A percentile compares a stretch with the other conserved stretches of the same genome.
phyloP scores from a whole-genome alignment of 1,140 invertebrate genomes.

The Prorops nasuta region DNA sequence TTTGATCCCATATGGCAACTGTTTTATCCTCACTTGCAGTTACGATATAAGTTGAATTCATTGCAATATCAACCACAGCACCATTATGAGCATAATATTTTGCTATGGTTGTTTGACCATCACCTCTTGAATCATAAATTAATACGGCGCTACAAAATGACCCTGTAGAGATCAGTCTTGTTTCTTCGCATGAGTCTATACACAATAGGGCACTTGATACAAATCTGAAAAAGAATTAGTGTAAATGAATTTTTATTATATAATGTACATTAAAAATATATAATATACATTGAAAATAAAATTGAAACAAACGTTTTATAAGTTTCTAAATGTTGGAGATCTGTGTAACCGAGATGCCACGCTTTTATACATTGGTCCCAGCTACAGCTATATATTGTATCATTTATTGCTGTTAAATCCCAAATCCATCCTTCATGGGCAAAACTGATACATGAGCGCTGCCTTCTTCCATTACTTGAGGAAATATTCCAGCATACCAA shows the following conservation, averaged over 20 bases:
- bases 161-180: slow-evolving; percentile 38
- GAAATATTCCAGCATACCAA: slow-evolving; percentile 37
- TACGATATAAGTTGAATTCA: slow-evolving; percentile 43
- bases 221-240: slow-evolving; percentile 22
- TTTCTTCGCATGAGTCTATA: slow-evolving; percentile 35
- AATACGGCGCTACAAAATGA: slow-evolving; percentile 37
- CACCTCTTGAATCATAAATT: slow-evolving; percentile 40
- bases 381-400: slow-evolving; percentile 48
- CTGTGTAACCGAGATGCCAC: slow-evolving; percentile 34
- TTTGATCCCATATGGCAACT: slow-evolving; percentile 45
- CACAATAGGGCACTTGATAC: slow-evolving; percentile 36
- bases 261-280: neutral
- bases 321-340: slow-evolving; percentile 29
- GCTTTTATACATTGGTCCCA: slow-evolving; percentile 46
- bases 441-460: slow-evolving; percentile 12
- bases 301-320: slow-evolving; percentile 34
- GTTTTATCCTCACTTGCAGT: slow-evolving; percentile 50
- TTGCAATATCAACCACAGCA: slow-evolving; percentile 40
- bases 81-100: slow-evolving; percentile 37
- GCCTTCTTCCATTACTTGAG: slow-evolving; percentile 15
- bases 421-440: slow-evolving; percentile 53
- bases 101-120: slow-evolving; percentile 19
- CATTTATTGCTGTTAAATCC: slow-evolving; percentile 40
- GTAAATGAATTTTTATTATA: neutral
- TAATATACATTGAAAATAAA: neutral